phyloP scores from a whole-genome alignment of 2,797 vertebrate genomes.

The Emydoidea blandingii region DNA sequence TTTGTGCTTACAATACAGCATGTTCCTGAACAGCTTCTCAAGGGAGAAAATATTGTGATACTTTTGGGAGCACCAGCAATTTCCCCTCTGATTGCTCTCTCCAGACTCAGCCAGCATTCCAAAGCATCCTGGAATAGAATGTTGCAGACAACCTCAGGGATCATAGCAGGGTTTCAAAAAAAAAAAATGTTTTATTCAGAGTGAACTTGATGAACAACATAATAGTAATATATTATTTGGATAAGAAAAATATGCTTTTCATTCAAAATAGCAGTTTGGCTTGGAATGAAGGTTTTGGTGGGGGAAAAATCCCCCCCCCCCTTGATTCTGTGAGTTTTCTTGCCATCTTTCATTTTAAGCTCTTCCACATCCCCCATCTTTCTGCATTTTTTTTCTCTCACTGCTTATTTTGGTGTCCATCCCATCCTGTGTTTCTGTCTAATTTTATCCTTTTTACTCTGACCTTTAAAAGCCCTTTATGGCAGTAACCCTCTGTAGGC shows the following conservation, averaged over 20 bases:
- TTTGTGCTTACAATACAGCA: slow-evolving; percentile 54
- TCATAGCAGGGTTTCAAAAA: slow-evolving; percentile 20
- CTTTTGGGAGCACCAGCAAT: slow-evolving; percentile 35
- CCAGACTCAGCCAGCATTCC: slow-evolving; percentile 62
- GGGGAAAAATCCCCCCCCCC: background rate
- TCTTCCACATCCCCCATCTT: rapidly evolving
- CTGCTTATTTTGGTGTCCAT: background rate
- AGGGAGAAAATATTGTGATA: slow-evolving; percentile 67
- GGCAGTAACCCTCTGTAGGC: background rate
- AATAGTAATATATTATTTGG: slow-evolving; percentile 47
- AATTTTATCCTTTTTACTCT: background rate
- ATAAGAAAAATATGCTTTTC: slow-evolving; percentile 38
- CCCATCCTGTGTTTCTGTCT: background rate
- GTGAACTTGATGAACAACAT: slow-evolving; percentile 60
- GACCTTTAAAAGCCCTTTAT: background rate
- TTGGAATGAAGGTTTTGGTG: slow-evolving; percentile 22
- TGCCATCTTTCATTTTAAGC: background rate
- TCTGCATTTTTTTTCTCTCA: slow-evolving; percentile 4
- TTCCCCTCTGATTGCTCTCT: slow-evolving; percentile 55
- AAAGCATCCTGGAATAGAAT: slow-evolving; percentile 59
- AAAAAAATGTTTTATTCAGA: slow-evolving; percentile 49
- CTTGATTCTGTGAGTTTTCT: background rate
- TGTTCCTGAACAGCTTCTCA: slow-evolving; percentile 67
- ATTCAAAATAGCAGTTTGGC: slow-evolving; percentile 19
- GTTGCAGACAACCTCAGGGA: slow-evolving; percentile 42